Evolutionary conservation across 2,113 vertebrate genomes (phyloP).

Genomic region (Hemiscyllium ocellatum): DNA sequence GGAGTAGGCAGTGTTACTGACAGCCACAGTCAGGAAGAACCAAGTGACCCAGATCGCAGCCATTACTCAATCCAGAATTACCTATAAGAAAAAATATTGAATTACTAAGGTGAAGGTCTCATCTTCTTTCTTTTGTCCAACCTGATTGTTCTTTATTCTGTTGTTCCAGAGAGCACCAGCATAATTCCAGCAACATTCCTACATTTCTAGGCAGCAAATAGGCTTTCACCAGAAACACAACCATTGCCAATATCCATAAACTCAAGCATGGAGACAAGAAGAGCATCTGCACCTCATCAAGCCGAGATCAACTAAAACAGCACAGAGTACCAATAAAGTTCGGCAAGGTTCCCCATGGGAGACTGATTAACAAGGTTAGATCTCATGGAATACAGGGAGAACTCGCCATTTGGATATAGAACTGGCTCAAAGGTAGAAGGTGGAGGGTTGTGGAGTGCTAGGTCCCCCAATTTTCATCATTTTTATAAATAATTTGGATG

Average conservation of each 20-base stretch:
- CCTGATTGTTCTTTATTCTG: not conserved
- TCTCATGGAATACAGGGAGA: too few relatives aligned
- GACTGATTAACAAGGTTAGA: too few relatives aligned
- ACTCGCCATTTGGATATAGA: too few relatives aligned
- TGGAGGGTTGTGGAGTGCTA: too few relatives aligned
- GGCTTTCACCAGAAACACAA: not conserved
- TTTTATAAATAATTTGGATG: too few relatives aligned
- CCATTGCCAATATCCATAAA: not conserved
- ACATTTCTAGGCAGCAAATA: not conserved
- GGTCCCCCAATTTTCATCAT: too few relatives aligned
- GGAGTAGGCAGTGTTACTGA: not conserved
- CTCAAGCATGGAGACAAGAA: not conserved
- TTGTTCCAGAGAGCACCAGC: not conserved
- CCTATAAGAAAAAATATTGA: not conserved
- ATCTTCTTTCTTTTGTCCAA: not conserved
- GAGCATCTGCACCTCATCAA: too few relatives aligned
- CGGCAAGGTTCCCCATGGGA: too few relatives aligned
- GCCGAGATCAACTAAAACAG: too few relatives aligned
- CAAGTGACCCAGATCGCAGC: not conserved
- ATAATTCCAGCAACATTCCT: not conserved
- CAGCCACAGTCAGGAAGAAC: not conserved
- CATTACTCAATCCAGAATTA: conserved; percentile 4
- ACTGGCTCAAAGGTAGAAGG: too few relatives aligned
- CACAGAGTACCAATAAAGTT: too few relatives aligned
- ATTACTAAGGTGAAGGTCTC: not conserved